Evolutionary conservation across 2,888 invertebrate species (phyloP).

Genomic region (Heterodera filipjevi): DNA sequence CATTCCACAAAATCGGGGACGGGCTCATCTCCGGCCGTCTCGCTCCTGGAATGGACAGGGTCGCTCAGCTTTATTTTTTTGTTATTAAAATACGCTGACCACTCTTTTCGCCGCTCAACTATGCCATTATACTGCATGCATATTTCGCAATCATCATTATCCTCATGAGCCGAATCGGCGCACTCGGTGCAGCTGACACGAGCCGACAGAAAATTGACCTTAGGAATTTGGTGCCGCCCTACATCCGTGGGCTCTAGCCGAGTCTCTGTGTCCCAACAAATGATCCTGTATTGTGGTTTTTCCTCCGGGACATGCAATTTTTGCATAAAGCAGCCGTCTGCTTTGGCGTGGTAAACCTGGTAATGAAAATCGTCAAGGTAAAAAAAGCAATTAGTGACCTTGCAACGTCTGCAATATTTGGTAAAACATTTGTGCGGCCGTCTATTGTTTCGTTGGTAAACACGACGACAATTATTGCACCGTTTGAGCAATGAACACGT

Average conservation of each 20-base stretch:
- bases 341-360: background rate
- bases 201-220: background rate
- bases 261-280: background rate
- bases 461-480: background rate
- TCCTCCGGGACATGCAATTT: background rate
- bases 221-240: background rate
- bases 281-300: background rate
- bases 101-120: background rate
- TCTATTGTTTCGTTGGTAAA: background rate
- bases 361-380: background rate
- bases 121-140: background rate
- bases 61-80: background rate
- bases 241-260: background rate
- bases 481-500: background rate
- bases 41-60: background rate
- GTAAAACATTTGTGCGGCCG: slow-evolving; percentile 4
- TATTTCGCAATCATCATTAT: background rate
- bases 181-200: background rate
- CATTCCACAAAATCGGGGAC: background rate
- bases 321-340: background rate
- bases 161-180: background rate
- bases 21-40: background rate
- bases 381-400: background rate
- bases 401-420: background rate
- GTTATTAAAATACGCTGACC: background rate